Conservation (phyloP, 1,140 invertebrate species). For the Bombus fervidus region DNA sequence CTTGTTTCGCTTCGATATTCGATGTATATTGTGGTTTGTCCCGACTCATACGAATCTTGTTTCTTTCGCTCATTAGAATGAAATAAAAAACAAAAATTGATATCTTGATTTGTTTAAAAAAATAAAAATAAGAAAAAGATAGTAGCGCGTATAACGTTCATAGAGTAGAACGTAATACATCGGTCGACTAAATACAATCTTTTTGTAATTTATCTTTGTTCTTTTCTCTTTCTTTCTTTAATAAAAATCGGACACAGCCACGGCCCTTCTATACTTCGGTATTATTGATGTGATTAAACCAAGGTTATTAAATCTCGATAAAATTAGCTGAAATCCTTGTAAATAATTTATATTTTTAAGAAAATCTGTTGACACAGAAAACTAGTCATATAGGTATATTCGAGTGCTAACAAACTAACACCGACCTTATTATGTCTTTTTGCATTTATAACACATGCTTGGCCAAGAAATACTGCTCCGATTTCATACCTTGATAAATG, state of each 20-base stretch:
- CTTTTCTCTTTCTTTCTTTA: slow-evolving; percentile 25
- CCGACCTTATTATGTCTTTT: slow-evolving; percentile 80
- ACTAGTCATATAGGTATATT: slow-evolving; percentile 83
- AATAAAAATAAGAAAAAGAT: neutral
- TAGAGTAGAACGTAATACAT: slow-evolving; percentile 34
- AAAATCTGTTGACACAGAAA: slow-evolving; percentile 80
- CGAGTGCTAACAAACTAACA: slow-evolving; percentile 81
- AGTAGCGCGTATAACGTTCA: neutral
- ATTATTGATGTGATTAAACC: slow-evolving; percentile 81
- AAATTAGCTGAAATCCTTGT: slow-evolving; percentile 81
- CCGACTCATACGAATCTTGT: neutral
- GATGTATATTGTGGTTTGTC: slow-evolving; percentile 14
- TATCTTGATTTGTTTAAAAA: slow-evolving; percentile 29
- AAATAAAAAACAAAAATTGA: slow-evolving; percentile 30
- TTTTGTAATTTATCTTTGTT: neutral
- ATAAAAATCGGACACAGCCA: slow-evolving; percentile 65
- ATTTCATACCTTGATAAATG: slow-evolving; percentile 78
- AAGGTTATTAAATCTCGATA: slow-evolving; percentile 78
- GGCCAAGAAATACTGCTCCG: slow-evolving; percentile 75
- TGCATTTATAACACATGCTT: slow-evolving; percentile 81
- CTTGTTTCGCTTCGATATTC: slow-evolving; percentile 47
- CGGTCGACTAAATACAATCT: slow-evolving; percentile 46
- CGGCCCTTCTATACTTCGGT: slow-evolving; percentile 74
- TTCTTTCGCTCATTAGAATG: slow-evolving; percentile 19
- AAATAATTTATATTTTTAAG: slow-evolving; percentile 83